Conservation (phyloP, 2,113 vertebrate species). For the Pantherophis guttatus region DNA sequence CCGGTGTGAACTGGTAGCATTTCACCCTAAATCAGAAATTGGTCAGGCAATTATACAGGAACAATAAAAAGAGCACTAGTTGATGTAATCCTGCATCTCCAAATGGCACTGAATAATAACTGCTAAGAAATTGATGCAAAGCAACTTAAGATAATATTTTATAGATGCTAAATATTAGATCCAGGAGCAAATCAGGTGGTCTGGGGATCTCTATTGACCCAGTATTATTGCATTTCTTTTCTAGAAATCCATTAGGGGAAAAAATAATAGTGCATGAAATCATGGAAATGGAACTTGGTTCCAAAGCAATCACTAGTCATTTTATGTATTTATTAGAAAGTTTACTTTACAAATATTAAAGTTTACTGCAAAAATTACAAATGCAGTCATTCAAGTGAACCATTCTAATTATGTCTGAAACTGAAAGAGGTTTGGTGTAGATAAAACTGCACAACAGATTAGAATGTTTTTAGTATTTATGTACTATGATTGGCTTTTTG, state of each 20-base stretch:
- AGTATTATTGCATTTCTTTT: background rate
- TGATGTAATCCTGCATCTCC: background rate
- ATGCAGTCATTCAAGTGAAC: background rate
- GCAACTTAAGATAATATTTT: background rate
- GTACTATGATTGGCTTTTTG: background rate
- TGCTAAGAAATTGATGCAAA: background rate
- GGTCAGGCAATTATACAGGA: background rate
- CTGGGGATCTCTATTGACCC: background rate
- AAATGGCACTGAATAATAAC: background rate
- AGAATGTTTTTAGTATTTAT: background rate
- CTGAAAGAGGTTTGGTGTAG: background rate
- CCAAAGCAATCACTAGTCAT: background rate
- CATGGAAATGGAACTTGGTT: background rate
- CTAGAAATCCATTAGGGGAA: background rate
- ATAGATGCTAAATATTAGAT: background rate
- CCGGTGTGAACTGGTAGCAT: too few relatives aligned
- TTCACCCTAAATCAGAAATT: background rate
- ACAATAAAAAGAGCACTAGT: background rate
- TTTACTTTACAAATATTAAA: background rate
- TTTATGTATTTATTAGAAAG: background rate
- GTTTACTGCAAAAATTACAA: background rate
- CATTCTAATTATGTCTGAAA: background rate
- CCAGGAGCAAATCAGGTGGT: background rate
- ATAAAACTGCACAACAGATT: background rate
- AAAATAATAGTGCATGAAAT: background rate